Evolutionary conservation across 1,140 invertebrate species (phyloP), one percentile per base, ranked within the genome.

Genomic region (Eurosta solidaginis): DNA sequence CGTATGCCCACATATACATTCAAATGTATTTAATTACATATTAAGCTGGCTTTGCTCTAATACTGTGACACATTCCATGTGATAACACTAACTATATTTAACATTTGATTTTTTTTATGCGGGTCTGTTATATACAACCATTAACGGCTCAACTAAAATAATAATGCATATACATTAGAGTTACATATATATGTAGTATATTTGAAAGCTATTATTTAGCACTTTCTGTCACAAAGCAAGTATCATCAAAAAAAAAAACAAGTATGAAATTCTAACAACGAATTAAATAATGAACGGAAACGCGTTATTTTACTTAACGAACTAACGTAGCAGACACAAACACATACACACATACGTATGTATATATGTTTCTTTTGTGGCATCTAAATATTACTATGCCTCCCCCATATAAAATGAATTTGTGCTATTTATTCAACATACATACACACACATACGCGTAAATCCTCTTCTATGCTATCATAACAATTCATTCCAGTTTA

Each of bases 251-350:
- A 54, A 54, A 54, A 52, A 20, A 22, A 36, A 27, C 27, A 59
- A 59, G 33, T 10, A 29, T 17, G 22, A 12, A 6, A 20, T 40
- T 68, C 20, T 68, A 29, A 74, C 14, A 40, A 47, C 27, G 45
- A 42, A 45, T 74, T 42, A 74, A 74, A 29, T 74, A 9, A 42
- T 74, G 73, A 42, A 42, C 73, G 73, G 73, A 74, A 74, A 29
- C 44, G 73, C 73, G 73, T 74, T 74, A 44, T 47, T 74, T 47
- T 47, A 45, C 17, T 74, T 45, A 74, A 29, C 73, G n/a, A 47
- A 47, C 73, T 27, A 44, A 74, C 42, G 14, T n/a, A 74, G 33
- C 68, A 74, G 2, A 17, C 22, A 68, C 12, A 9, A 22, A 29
- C 9, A 54, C 20, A 54, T 12, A 10, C 17, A 42, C n/a, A 27